phyloP scores from a whole-genome alignment of 2,797 vertebrate species.

The Protonibea diacanthus region DNA sequence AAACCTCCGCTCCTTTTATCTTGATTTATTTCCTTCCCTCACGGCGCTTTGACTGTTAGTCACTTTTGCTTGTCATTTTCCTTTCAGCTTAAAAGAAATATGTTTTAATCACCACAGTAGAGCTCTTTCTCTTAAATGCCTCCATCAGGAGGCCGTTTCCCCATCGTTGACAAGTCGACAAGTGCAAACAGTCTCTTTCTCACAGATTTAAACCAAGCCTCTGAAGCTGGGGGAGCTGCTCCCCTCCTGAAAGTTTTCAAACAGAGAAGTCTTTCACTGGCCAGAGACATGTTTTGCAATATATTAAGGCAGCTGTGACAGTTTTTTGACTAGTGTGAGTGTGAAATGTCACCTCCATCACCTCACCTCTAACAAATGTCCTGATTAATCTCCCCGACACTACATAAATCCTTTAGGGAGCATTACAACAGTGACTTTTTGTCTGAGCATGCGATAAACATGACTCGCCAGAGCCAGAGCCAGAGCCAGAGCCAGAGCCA shows the following conservation, averaged over 20 bases:
- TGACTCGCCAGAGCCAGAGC: neutral
- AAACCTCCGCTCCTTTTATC: conserved; percentile 19
- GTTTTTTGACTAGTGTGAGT: conserved; percentile 14
- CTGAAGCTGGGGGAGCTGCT: neutral
- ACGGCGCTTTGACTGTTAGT: conserved; percentile 5
- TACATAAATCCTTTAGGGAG: conserved; percentile 17
- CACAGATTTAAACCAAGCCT: conserved; percentile 10
- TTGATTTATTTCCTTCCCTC: conserved; percentile 23
- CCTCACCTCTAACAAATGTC: conserved; percentile 12
- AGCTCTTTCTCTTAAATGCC: conserved; percentile 7
- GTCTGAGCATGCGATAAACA: neutral
- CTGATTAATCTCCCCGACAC: conserved; percentile 20
- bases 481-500: conserved; percentile 6
- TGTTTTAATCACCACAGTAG: conserved; percentile 1
- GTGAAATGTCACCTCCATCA: conserved; percentile 34
- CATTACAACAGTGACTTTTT: conserved; percentile 10
- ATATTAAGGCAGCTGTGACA: conserved; percentile 21
- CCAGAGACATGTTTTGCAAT: conserved; percentile 11
- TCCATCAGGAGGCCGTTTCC: conserved; percentile 4
- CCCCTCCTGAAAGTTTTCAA: conserved; percentile 7
- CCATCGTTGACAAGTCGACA: neutral
- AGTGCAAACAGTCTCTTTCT: conserved; percentile 16
- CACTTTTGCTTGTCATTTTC: conserved; percentile 22
- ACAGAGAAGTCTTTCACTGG: conserved; percentile 1
- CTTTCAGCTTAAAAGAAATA: neutral